Conservation (phyloP, 2,797 vertebrate genomes). For the Rachycentron canadum region DNA sequence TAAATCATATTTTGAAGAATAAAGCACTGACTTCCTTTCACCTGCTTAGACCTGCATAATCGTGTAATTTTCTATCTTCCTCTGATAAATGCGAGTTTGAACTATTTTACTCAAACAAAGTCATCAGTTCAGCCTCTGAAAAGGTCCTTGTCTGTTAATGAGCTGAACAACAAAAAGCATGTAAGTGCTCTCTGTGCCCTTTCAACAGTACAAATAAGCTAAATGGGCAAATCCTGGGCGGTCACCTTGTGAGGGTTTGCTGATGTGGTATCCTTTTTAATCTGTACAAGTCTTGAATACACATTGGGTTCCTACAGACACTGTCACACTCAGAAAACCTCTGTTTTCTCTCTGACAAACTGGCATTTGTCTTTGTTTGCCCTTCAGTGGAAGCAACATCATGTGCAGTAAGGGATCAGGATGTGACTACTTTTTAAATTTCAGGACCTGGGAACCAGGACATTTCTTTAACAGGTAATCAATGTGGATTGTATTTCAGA, state of each 20-base stretch:
- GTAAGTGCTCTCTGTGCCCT: slow-evolving; percentile 20
- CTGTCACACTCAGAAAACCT: neutral
- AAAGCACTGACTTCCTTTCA: neutral
- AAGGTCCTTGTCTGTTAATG: slow-evolving; percentile 31
- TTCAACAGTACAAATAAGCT: slow-evolving; percentile 42
- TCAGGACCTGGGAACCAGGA: neutral
- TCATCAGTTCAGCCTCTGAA: neutral
- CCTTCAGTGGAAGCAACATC: slow-evolving; percentile 12
- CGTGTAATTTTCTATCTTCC: neutral
- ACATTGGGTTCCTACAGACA: slow-evolving; percentile 12
- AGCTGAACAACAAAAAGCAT: slow-evolving; percentile 25
- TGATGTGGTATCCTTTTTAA: slow-evolving; percentile 37
- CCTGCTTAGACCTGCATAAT: neutral
- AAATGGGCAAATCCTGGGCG: slow-evolving; percentile 31
- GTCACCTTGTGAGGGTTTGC: slow-evolving; percentile 54
- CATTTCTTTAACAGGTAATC: slow-evolving; percentile 22
- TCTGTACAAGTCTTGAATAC: slow-evolving; percentile 26
- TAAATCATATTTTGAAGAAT: slow-evolving; percentile 10
- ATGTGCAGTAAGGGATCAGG: neutral
- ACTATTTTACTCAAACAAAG: neutral
- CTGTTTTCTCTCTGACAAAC: slow-evolving; percentile 21
- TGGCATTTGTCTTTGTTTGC: neutral
- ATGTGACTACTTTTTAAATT: slow-evolving; percentile 3
- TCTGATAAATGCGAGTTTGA: neutral
- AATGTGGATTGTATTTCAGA: slow-evolving; percentile 25